These are phyloP conservation scores for Agrochola lota DNA, from an alignment of 2,888 invertebrate species.

Conservation along the genomic window DNA sequence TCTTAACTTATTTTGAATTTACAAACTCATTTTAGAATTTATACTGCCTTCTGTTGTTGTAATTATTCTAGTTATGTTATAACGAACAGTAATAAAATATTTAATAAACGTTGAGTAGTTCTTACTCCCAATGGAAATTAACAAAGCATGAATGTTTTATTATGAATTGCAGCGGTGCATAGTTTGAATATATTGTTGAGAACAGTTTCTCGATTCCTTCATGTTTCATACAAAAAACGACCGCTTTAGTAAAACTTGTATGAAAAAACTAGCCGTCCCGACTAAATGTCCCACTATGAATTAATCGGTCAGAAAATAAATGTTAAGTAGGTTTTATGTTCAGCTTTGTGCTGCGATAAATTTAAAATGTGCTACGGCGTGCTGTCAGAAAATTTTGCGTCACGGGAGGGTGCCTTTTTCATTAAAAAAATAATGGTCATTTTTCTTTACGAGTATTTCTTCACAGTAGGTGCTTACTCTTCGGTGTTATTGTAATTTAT, in stretches of 20 bases:
- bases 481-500: not conserved
- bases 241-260: not conserved
- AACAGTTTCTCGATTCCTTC: not conserved
- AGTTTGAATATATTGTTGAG: slow-evolving; percentile 5
- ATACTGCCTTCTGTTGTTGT: not conserved
- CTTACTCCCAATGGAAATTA: slow-evolving; percentile 11
- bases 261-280: not conserved
- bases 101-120: slow-evolving; percentile 7
- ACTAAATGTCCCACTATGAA: slow-evolving; percentile 4
- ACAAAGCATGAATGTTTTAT: not conserved
- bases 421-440: not conserved
- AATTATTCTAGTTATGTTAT: not conserved
- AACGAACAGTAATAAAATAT: not conserved
- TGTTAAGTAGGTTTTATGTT: slow-evolving; percentile 20
- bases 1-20: not conserved
- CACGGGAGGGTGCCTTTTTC: not conserved
- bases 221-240: not conserved
- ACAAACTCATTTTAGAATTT: not conserved
- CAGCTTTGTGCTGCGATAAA: slow-evolving; percentile 18
- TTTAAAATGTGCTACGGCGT: not conserved
- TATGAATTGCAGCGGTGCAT: slow-evolving; percentile 3
- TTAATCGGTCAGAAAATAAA: slow-evolving; percentile 11
- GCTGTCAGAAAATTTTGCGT: not conserved
- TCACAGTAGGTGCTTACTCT: not conserved
- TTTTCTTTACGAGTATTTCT: not conserved